phyloP scores from a whole-genome alignment of 2,888 invertebrate species.

The Hypomecis punctinalis region DNA sequence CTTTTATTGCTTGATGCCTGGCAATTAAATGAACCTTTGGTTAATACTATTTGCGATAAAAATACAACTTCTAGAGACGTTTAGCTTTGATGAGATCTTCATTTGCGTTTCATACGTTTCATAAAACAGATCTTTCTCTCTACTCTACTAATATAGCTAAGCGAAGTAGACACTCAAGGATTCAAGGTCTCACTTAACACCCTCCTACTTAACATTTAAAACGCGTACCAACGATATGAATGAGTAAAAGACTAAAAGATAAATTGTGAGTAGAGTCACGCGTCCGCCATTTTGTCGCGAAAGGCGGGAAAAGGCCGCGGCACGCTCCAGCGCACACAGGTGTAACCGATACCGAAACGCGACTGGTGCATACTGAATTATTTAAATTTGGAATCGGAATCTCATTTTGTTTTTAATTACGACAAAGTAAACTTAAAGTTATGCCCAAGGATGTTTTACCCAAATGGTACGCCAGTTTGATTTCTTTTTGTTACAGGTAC shows the following conservation, averaged over 20 bases:
- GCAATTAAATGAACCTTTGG: too few species aligned
- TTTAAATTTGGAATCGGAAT: constrained; percentile 42
- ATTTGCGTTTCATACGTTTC: too few species aligned
- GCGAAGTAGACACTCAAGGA: not conserved
- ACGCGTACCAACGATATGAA: constrained; percentile 48
- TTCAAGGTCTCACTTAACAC: constrained; percentile 6
- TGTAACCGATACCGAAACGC: constrained; percentile 63
- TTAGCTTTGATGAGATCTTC: too few species aligned
- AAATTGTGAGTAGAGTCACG: constrained; percentile 66
- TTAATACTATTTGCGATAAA: too few species aligned
- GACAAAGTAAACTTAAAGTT: not conserved
- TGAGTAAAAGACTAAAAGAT: constrained; percentile 56
- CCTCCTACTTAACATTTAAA: constrained; percentile 35
- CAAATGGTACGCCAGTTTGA: not conserved
- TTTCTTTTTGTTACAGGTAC: too few species aligned
- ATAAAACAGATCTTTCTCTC: too few species aligned
- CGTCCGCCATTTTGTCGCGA: constrained; percentile 78
- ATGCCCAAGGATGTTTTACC: too few species aligned
- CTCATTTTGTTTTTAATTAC: constrained; percentile 33
- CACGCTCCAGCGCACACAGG: constrained; percentile 66
- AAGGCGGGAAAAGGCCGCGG: constrained; percentile 69
- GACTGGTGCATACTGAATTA: constrained; percentile 51
- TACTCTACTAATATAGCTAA: too few species aligned
- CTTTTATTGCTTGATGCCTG: too few species aligned
- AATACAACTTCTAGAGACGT: too few species aligned